These are phyloP conservation scores for Eptesicus fuscus DNA, from an alignment of 2,113 vertebrate species.

Conservation along the genomic window DNA sequence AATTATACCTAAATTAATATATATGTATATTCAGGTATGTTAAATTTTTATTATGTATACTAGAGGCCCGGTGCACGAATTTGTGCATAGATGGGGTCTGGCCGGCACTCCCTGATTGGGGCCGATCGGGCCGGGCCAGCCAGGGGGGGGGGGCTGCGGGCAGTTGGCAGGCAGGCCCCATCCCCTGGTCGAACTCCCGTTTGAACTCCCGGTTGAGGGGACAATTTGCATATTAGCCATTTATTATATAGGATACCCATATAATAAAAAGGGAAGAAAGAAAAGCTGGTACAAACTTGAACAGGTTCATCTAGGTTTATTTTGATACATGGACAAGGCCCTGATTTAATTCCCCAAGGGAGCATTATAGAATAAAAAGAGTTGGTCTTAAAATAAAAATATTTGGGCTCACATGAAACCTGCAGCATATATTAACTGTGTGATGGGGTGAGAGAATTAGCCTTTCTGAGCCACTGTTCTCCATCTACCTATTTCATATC, in stretches of 20 bases:
- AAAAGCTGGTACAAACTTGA: constrained; percentile 8
- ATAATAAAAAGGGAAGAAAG: background rate
- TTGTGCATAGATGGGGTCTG: too few relatives aligned
- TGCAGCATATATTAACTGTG: background rate
- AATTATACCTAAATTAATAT: background rate
- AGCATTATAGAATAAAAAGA: background rate
- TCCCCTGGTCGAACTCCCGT: too few relatives aligned
- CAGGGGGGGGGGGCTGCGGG: too few relatives aligned
- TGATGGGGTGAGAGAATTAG: background rate
- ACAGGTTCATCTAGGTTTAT: background rate
- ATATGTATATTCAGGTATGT: background rate
- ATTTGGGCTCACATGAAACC: background rate
- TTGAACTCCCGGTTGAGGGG: too few relatives aligned
- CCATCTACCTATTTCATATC: background rate
- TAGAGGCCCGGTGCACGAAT: too few relatives aligned
- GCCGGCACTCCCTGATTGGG: too few relatives aligned
- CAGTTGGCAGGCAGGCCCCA: too few relatives aligned
- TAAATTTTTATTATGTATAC: background rate
- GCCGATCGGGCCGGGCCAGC: too few relatives aligned
- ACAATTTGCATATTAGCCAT: too few relatives aligned
- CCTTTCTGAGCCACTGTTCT: background rate
- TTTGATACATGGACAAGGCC: background rate
- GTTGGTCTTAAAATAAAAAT: background rate
- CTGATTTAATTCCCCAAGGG: background rate
- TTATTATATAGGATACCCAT: background rate